phyloP scores from a whole-genome alignment of 2,113 vertebrate species.

The Albula goreensis region DNA sequence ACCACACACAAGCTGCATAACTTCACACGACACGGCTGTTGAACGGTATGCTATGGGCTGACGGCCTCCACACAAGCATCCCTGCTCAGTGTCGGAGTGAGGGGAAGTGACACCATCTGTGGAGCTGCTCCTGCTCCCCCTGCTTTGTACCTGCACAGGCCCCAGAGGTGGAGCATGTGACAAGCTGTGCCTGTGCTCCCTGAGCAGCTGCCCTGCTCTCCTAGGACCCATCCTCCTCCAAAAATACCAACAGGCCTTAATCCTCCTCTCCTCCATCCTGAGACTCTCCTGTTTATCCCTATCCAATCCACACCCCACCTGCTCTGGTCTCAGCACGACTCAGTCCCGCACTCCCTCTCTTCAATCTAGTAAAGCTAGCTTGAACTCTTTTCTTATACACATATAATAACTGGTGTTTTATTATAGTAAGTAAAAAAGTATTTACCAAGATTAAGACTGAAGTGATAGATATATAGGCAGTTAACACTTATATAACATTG shows the following conservation, averaged over 20 bases:
- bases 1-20: not conserved
- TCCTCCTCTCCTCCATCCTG: slow-evolving; percentile 58
- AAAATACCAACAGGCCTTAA: slow-evolving; percentile 63
- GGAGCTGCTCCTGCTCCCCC: slow-evolving; percentile 51
- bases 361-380: not conserved
- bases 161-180: not conserved
- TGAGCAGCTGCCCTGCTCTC: slow-evolving; percentile 40
- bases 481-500: not conserved
- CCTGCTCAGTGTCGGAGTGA: not conserved
- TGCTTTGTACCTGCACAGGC: not conserved
- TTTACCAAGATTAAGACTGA: not conserved
- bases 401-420: not conserved
- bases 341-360: not conserved
- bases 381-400: not conserved
- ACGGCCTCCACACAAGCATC: not conserved
- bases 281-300: slow-evolving; percentile 44
- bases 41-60: not conserved
- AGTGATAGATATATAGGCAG: not conserved
- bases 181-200: not conserved
- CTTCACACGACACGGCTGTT: slow-evolving; percentile 4
- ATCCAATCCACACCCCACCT: slow-evolving; percentile 58
- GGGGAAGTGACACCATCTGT: slow-evolving; percentile 62
- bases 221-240: slow-evolving; percentile 59
- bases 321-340: slow-evolving; percentile 34
- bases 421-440: not conserved